Conservation (phyloP, 1,140 invertebrate species). For the Uloborus diversus region DNA sequence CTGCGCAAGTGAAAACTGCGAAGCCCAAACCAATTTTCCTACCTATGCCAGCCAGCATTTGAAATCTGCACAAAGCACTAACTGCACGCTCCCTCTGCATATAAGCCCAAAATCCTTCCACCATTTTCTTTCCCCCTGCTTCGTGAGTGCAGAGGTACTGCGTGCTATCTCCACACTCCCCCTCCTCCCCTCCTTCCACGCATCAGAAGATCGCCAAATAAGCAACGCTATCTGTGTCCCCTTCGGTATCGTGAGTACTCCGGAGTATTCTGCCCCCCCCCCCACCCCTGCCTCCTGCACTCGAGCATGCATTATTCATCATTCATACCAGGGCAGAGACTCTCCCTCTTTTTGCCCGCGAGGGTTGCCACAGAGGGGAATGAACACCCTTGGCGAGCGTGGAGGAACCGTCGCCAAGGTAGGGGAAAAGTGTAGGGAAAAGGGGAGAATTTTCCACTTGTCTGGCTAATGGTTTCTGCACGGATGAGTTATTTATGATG, state of each 20-base stretch:
- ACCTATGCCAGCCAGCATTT: no score
- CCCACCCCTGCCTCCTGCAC: not conserved
- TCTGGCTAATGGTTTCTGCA: no score
- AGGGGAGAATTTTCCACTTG: no score
- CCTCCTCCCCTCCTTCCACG: not conserved
- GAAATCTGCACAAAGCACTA: no score
- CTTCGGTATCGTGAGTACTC: not conserved
- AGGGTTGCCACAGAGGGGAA: not conserved
- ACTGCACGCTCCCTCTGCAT: no score
- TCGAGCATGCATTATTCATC: slow-evolving; percentile 22
- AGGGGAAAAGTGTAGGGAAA: not conserved
- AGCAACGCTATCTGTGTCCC: slow-evolving; percentile 11
- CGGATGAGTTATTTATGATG: no score
- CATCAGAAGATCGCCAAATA: slow-evolving; percentile 20
- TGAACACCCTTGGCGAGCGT: no score
- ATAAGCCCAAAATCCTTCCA: not conserved
- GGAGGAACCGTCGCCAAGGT: slow-evolving; percentile 13
- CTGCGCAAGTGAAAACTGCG: no score
- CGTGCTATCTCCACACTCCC: not conserved
- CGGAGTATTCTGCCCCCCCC: not conserved
- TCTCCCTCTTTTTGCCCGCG: not conserved
- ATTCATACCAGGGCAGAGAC: slow-evolving; percentile 13
- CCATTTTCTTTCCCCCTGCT: not conserved
- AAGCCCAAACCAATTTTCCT: no score
- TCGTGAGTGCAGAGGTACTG: slow-evolving; percentile 8